These are phyloP conservation scores for Prorops nasuta DNA, from an alignment of 1,140 invertebrate species.

Conservation along the genomic window DNA sequence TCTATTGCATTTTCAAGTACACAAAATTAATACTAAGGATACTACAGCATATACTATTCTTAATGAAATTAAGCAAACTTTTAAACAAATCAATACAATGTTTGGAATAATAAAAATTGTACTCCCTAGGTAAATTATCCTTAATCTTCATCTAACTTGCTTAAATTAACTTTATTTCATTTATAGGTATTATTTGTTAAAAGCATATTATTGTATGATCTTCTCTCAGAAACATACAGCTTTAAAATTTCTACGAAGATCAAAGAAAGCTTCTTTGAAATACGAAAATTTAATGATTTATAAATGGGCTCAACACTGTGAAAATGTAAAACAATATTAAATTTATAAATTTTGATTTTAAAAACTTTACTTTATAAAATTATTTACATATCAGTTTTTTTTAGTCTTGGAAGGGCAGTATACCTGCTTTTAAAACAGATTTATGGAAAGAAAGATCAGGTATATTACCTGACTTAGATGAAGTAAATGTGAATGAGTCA, in stretches of 20 bases:
- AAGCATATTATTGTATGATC: slow-evolving; percentile 45
- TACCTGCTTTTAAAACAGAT: slow-evolving; percentile 31
- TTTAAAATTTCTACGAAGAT: slow-evolving; percentile 29
- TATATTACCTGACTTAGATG: slow-evolving; percentile 27
- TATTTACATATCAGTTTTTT: slow-evolving; percentile 5
- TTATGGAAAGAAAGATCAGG: slow-evolving; percentile 34
- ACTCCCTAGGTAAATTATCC: slow-evolving; percentile 37
- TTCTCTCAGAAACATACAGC: slow-evolving; percentile 23
- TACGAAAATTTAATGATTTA: slow-evolving; percentile 34
- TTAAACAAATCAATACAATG: slow-evolving; percentile 34
- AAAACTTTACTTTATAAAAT: not conserved
- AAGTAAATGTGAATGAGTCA: slow-evolving; percentile 28
- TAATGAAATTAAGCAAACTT: slow-evolving; percentile 28
- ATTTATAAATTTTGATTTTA: not conserved
- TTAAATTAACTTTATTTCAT: not conserved
- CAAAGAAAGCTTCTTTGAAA: slow-evolving; percentile 29
- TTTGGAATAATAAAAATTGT: slow-evolving; percentile 33
- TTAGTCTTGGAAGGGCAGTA: slow-evolving; percentile 38
- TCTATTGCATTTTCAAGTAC: slow-evolving; percentile 25
- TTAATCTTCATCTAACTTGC: not conserved
- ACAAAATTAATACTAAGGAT: slow-evolving; percentile 36
- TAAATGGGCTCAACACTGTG: slow-evolving; percentile 42
- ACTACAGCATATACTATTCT: slow-evolving; percentile 22
- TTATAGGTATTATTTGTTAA: slow-evolving; percentile 41
- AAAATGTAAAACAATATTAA: slow-evolving; percentile 33